These are phyloP conservation scores for Saccostrea cuccullata DNA, from an alignment of 1,140 invertebrate genomes.

Conservation along the genomic window DNA sequence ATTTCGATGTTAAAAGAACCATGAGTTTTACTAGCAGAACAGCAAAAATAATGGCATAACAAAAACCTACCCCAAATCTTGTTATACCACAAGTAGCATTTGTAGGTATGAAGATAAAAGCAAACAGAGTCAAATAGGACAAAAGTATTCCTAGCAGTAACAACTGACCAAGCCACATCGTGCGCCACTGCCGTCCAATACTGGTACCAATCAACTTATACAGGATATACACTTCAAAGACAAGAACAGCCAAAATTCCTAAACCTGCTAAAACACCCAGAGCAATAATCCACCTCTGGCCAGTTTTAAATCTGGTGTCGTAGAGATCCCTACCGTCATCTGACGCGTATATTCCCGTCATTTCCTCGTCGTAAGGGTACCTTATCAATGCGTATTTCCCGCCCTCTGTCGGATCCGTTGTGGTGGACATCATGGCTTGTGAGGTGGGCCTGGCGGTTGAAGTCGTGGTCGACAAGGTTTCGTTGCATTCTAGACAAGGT, in stretches of 20 bases:
- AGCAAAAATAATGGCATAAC: conserved; percentile 93
- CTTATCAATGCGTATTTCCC: conserved; percentile 42
- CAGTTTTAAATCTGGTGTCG: conserved; percentile 68
- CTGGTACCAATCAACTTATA: conserved; percentile 91
- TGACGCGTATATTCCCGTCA: conserved; percentile 64
- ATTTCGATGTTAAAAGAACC: conserved; percentile 89
- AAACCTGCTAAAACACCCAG: conserved; percentile 88
- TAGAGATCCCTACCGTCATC: conserved; percentile 50
- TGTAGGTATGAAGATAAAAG: conserved; percentile 87
- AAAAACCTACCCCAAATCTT: conserved; percentile 90
- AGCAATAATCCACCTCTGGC: conserved; percentile 91
- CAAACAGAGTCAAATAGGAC: conserved; percentile 88
- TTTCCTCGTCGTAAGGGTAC: conserved; percentile 60
- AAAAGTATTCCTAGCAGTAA: conserved; percentile 92
- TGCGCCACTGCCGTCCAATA: conserved; percentile 85
- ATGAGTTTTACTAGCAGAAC: conserved; percentile 95
- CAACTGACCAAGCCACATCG: conserved; percentile 92
- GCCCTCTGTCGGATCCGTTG: conserved; percentile 55
- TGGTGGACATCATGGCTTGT: conserved; percentile 32
- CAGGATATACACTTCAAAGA: conserved; percentile 93
- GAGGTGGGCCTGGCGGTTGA: conserved; percentile 16
- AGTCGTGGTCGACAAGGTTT: conserved; percentile 30
- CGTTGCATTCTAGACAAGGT: conserved; percentile 64
- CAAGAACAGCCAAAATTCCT: conserved; percentile 88
- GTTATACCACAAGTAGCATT: conserved; percentile 90